Percentiles rank a stretch among this genome's conserved stretches.
These are phyloP conservation scores for Threskiornis aethiopicus DNA, from an alignment of 2,797 vertebrate species.

Conservation along the genomic window DNA sequence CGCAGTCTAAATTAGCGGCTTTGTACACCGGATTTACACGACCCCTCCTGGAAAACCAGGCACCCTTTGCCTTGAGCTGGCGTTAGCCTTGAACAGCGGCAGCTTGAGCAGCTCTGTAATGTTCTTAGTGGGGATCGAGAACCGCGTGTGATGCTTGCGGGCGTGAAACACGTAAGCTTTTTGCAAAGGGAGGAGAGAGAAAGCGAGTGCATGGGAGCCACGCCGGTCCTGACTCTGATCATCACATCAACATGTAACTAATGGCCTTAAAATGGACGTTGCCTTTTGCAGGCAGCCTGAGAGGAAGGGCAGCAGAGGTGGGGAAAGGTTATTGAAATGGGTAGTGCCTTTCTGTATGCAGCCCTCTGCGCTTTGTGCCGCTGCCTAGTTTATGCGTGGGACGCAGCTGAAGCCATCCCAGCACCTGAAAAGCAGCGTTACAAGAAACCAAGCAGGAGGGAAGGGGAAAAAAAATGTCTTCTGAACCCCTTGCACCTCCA, in stretches of 20 bases:
- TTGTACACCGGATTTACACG: neutral
- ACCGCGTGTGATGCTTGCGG: rapidly evolving
- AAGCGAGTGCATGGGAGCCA: neutral
- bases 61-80: neutral
- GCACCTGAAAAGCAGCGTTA: neutral
- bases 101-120: neutral
- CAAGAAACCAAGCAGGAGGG: neutral
- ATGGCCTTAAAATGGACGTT: neutral
- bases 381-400: neutral
- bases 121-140: neutral
- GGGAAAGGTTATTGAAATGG: neutral
- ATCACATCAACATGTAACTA: rapidly evolving
- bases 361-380: neutral
- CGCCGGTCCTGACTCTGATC: rapidly evolving
- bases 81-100: neutral
- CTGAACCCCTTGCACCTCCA: neutral
- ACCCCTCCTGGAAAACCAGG: neutral
- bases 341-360: rapidly evolving
- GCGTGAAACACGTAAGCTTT: rapidly evolving
- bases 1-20: neutral
- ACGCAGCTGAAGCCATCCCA: neutral
- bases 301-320: neutral
- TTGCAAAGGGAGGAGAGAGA: neutral
- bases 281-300: neutral
- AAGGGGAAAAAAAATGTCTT: neutral